Evolutionary conservation across 1,140 invertebrate species (phyloP).

Genomic region (Helicoverpa zea): DNA sequence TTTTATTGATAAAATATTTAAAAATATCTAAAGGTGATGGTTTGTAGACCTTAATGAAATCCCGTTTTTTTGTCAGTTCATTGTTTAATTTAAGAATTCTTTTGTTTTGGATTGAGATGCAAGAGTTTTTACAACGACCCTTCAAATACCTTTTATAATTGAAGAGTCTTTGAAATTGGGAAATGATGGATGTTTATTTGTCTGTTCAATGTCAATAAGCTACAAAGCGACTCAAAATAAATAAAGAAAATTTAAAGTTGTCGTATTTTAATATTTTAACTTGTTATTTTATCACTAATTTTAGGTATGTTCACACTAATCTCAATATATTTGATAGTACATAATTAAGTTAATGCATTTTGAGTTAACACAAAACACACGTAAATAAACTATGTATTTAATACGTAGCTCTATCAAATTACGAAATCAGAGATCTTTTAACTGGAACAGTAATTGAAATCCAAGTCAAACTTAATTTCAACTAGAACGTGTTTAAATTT

Average conservation of each 20-base stretch:
- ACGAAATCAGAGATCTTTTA: slow-evolving; percentile 7
- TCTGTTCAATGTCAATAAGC: no score
- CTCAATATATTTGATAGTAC: not conserved
- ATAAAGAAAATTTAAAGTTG: no score
- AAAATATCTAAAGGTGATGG: no score
- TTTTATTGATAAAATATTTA: no score
- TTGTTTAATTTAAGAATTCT: not conserved
- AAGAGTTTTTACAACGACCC: no score
- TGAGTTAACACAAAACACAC: not conserved
- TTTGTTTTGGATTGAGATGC: not conserved
- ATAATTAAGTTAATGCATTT: not conserved
- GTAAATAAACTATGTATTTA: not conserved
- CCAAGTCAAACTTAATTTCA: not conserved
- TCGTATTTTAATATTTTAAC: no score
- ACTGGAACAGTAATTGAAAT: slow-evolving; percentile 1
- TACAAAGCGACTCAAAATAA: no score
- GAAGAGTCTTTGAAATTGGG: no score
- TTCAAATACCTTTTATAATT: no score
- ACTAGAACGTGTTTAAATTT: not conserved
- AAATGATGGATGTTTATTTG: no score
- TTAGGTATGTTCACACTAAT: not conserved
- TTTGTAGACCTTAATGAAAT: no score
- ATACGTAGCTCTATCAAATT: not conserved
- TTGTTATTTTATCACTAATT: not conserved
- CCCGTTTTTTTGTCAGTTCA: not conserved